Conservation (phyloP, 2,113 vertebrate species). For the Arizona elegans region DNA sequence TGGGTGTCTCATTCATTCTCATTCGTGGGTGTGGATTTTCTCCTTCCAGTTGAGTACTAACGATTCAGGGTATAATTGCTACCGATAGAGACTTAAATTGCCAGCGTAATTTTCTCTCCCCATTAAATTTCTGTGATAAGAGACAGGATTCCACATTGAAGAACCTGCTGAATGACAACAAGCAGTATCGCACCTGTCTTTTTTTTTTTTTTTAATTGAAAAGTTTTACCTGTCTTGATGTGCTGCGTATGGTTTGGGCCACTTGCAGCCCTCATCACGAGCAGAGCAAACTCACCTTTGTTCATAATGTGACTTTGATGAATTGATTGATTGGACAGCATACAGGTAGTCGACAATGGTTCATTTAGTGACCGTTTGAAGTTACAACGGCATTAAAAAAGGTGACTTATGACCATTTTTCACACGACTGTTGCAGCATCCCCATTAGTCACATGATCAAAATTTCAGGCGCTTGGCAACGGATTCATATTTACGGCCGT, state of each 20-base stretch:
- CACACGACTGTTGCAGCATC: not conserved
- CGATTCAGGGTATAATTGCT: conserved; percentile 9
- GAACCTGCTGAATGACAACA: not conserved
- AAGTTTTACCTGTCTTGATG: too few species aligned
- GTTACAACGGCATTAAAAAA: not conserved
- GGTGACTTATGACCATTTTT: not conserved
- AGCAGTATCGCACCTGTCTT: not conserved
- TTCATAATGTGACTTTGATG: not conserved
- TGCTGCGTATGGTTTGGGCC: not conserved
- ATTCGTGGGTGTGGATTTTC: not conserved
- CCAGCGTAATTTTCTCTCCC: not conserved
- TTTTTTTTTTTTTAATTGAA: too few species aligned
- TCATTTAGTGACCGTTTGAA: not conserved
- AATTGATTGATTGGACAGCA: not conserved
- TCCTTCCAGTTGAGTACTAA: not conserved
- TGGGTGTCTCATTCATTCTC: too few species aligned
- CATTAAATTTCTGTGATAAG: not conserved
- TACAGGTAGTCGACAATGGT: not conserved
- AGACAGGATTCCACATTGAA: not conserved
- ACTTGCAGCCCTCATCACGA: not conserved
- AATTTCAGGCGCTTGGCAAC: not conserved
- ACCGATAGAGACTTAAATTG: conserved; percentile 1
- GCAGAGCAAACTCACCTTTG: not conserved
- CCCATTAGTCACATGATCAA: not conserved
- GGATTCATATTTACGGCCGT: not conserved